A percentile compares a stretch with the other conserved stretches of the same genome.
phyloP scores from a whole-genome alignment of 2,797 vertebrate species.

The Sebastes oblongus region DNA sequence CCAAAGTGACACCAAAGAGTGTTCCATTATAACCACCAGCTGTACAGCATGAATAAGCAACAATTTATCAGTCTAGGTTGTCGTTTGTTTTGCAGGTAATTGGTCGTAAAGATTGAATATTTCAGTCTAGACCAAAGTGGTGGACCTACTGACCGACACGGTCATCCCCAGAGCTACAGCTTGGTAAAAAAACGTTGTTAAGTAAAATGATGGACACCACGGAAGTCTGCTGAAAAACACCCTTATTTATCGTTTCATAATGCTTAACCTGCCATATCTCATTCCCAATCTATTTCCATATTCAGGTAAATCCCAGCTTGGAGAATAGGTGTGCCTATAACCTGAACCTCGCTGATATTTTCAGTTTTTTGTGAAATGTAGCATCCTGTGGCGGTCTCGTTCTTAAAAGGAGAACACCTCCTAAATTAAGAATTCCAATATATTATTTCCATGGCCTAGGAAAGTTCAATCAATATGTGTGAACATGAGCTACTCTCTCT shows the following conservation, averaged over 20 bases:
- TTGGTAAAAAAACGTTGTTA: background rate
- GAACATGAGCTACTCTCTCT: too few species aligned
- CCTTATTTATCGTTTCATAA: background rate
- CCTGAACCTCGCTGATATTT: background rate
- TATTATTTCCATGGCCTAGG: background rate
- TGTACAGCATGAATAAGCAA: background rate
- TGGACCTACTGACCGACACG: background rate
- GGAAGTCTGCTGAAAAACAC: background rate
- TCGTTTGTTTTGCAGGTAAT: background rate
- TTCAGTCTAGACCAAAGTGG: background rate
- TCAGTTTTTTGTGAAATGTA: background rate
- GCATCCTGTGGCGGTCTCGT: background rate
- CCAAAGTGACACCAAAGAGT: background rate
- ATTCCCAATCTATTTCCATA: background rate
- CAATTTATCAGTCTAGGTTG: background rate
- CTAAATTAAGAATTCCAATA: background rate
- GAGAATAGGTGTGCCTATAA: background rate
- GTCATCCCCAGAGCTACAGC: background rate
- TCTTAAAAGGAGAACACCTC: background rate
- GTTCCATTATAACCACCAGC: background rate
- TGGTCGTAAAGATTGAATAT: background rate
- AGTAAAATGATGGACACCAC: background rate
- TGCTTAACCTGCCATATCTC: background rate
- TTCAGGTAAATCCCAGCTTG: background rate
- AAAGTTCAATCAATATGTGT: background rate